Base-by-base conservation (phyloP, 1,140 invertebrate genomes). In the Chironomus striatipennis region DNA sequence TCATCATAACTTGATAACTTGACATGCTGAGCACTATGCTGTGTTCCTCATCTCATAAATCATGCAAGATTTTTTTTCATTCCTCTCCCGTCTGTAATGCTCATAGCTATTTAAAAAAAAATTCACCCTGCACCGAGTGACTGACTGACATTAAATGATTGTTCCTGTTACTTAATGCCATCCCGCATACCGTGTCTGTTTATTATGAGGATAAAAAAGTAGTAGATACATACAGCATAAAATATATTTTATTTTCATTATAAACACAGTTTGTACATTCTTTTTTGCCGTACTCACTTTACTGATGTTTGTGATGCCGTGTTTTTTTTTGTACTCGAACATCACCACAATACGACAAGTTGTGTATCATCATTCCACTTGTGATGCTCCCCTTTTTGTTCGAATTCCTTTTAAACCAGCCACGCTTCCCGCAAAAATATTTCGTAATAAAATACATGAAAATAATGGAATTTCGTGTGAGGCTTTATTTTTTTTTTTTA, bases 131-230 rank as follows among this genome's bases (percentile, higher is more conserved):
- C 24, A 57, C 47, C n/a, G n/a, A n/a, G n/a, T n/a, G 47, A 57
- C 47, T 57, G 47, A 15, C 47, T 57, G 47, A 57, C 47, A 57
- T 57, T 5, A 57, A 57, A 57, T 57, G 47, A 57, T 57, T 57
- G 47, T 57, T 57, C 47, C 47, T 57, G 47, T 57, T 57, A 57
- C 47, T 57, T 57, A 57, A n/a, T 57, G 47, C 47, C 47, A 57
- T 12, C n/a, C n/a, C 12, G n/a, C 12, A 57, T 57, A n/a, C n/a
- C 12, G 47, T 15, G 9, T 57, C 47, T 57, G 47, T n/a, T n/a
- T 57, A n/a, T n/a, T 57, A 12, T 57, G 24, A 34, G 5, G 1
- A 34, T 5, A 34, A 34, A 34, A 34, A 34, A 34, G 5, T 1
- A 34, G 24, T 1, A 34, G 24, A 34, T 34, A 34, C 24, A 34